phyloP scores from a whole-genome alignment of 2,888 invertebrate species.

The Drosophila kokeensis region DNA sequence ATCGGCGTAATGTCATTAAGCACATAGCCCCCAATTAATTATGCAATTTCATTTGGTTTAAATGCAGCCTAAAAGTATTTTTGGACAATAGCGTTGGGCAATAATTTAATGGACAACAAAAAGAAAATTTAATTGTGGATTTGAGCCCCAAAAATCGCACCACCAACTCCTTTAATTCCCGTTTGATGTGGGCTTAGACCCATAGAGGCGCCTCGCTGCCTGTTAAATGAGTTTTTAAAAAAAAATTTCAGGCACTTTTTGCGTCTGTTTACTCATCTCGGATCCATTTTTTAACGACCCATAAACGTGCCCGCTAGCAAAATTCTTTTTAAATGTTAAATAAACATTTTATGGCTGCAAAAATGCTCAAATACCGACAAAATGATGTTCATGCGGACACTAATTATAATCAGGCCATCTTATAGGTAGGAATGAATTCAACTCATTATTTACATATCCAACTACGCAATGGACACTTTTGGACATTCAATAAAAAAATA shows the following conservation, averaged over 20 bases:
- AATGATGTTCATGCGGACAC: constrained; percentile 40
- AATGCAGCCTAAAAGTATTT: constrained; percentile 15
- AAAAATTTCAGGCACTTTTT: constrained; percentile 73
- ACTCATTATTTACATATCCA: neutral
- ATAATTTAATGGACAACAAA: constrained; percentile 56
- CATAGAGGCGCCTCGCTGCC: constrained; percentile 36
- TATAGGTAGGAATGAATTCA: constrained; percentile 1
- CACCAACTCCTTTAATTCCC: constrained; percentile 23
- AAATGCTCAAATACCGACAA: constrained; percentile 69
- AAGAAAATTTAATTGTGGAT: constrained; percentile 65
- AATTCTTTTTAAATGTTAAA: constrained; percentile 78
- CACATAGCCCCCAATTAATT: constrained; percentile 59
- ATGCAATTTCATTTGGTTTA: constrained; percentile 35
- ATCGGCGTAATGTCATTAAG: constrained; percentile 49
- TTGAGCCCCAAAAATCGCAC: constrained; percentile 35
- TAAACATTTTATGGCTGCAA: constrained; percentile 73
- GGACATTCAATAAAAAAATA: neutral
- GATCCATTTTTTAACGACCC: constrained; percentile 69
- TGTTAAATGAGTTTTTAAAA: constrained; percentile 80
- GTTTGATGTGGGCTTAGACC: constrained; percentile 71
- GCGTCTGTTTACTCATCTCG: constrained; percentile 61
- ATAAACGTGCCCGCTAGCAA: constrained; percentile 71
- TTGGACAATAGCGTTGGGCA: constrained; percentile 48
- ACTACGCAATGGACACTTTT: neutral
- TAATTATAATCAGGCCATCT: constrained; percentile 49